Evolutionary conservation across 2,888 invertebrate genomes (phyloP).

Genomic region (Antitype chi): DNA sequence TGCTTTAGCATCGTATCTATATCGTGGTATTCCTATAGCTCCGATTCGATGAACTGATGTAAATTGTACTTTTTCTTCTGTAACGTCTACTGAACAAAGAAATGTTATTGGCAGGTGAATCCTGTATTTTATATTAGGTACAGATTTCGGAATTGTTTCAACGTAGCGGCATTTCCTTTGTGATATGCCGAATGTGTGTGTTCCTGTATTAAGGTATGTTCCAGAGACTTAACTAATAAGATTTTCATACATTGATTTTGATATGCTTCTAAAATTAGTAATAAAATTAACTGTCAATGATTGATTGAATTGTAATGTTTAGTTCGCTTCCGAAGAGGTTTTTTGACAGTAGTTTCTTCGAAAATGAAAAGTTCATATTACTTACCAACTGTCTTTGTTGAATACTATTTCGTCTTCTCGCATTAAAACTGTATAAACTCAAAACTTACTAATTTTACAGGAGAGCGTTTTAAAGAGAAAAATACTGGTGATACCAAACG

Average conservation of each 20-base stretch:
- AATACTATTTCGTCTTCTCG: too few species aligned
- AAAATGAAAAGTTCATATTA: too few species aligned
- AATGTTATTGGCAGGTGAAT: conserved; percentile 87
- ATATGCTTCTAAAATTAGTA: conserved; percentile 15
- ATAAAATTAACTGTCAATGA: neutral
- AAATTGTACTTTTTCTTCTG: conserved; percentile 79
- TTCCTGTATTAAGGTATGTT: conserved; percentile 39
- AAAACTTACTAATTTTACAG: too few species aligned
- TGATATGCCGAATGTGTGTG: conserved; percentile 65
- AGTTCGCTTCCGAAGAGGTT: too few species aligned
- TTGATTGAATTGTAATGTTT: too few species aligned
- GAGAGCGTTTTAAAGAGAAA: too few species aligned
- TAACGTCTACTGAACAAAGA: conserved; percentile 82
- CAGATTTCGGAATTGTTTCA: conserved; percentile 77
- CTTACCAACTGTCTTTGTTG: too few species aligned
- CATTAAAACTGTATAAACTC: too few species aligned
- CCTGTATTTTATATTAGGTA: conserved; percentile 83
- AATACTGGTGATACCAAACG: too few species aligned
- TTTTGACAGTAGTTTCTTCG: too few species aligned
- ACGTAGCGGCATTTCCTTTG: conserved; percentile 70
- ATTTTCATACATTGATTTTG: neutral
- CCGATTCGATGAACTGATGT: conserved; percentile 85
- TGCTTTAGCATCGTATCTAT: conserved; percentile 35
- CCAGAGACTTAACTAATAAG: neutral
- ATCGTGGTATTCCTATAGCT: conserved; percentile 71